These are phyloP conservation scores for Busseola fusca DNA, from an alignment of 2,888 invertebrate species.

Conservation along the genomic window DNA sequence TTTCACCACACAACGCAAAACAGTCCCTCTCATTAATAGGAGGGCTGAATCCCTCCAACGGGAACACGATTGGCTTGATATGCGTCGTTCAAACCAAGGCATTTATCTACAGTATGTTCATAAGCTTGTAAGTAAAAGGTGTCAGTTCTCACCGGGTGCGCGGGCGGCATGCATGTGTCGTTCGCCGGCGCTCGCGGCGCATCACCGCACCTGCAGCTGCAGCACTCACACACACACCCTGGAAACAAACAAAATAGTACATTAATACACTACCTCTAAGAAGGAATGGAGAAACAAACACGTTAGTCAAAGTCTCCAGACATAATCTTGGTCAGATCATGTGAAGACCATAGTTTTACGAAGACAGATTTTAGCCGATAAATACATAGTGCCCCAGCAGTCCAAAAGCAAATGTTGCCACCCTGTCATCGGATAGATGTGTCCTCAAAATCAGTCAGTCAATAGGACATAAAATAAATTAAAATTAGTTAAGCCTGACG, in stretches of 20 bases:
- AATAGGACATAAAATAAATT: no score
- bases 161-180: slow-evolving; percentile 89
- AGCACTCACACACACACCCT: slow-evolving; percentile 78
- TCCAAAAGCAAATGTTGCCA: background rate
- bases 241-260: slow-evolving; percentile 55
- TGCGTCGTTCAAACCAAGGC: background rate
- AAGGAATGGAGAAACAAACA: no score
- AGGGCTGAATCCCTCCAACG: background rate
- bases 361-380: background rate
- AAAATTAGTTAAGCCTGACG: no score
- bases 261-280: background rate
- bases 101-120: background rate
- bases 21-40: background rate
- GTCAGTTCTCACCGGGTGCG: slow-evolving; percentile 81
- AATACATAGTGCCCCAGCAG: background rate
- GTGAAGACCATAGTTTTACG: background rate
- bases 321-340: no score
- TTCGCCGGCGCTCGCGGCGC: slow-evolving; percentile 86
- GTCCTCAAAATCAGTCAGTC: background rate
- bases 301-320: no score
- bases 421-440: background rate
- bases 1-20: no score
- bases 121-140: background rate
- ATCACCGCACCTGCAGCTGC: slow-evolving; percentile 83
- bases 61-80: background rate